Evolutionary conservation across 2,888 invertebrate species (phyloP).

Genomic region (Trachelus iudaicus): DNA sequence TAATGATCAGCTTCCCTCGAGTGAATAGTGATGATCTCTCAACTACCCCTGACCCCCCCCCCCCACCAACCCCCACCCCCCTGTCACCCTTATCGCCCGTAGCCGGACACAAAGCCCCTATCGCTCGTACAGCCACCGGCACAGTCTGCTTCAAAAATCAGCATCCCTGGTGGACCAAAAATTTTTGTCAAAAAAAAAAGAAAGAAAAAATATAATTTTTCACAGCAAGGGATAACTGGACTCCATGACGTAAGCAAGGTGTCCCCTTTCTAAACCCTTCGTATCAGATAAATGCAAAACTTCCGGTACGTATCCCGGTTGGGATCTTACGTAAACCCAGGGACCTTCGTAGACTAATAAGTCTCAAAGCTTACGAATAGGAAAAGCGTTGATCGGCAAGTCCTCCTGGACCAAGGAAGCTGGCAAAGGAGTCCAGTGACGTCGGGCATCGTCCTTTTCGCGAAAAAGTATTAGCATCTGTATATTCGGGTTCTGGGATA

Average conservation of each 20-base stretch:
- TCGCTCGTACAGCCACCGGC: too few species aligned
- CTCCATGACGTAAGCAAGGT: not conserved
- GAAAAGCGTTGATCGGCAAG: not conserved
- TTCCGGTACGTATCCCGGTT: not conserved
- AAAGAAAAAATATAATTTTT: too few species aligned
- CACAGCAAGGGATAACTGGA: too few species aligned
- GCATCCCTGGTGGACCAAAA: not conserved
- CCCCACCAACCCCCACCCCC: accelerated
- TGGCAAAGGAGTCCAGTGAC: not conserved
- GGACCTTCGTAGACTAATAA: not conserved
- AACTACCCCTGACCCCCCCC: too few species aligned
- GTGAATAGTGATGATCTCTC: not conserved
- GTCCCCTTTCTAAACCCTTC: not conserved
- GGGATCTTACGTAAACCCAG: not conserved
- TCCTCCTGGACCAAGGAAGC: not conserved
- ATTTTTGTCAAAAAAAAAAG: not conserved
- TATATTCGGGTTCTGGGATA: not conserved
- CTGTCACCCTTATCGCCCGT: not conserved
- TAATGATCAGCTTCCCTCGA: not conserved
- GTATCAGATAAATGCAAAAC: not conserved
- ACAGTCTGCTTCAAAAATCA: not conserved
- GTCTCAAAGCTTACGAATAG: not conserved
- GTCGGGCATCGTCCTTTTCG: not conserved
- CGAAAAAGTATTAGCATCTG: not conserved
- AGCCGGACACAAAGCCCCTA: too few species aligned